These are phyloP conservation scores for Saccopteryx leptura DNA, from an alignment of 2,113 vertebrate species.

Conservation along the genomic window DNA sequence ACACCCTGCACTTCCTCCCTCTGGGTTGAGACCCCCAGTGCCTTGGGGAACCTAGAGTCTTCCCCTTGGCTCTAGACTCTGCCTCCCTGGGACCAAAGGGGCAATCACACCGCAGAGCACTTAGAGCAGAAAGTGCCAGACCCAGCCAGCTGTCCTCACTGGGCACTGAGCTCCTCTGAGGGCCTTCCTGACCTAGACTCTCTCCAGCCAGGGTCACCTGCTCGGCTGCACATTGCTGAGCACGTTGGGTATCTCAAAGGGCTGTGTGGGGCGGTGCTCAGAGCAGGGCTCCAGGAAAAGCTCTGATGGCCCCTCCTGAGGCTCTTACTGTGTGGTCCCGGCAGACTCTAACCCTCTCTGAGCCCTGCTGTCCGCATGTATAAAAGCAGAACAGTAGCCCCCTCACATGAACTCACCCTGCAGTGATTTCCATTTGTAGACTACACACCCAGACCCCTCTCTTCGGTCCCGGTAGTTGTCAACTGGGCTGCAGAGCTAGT, in stretches of 20 bases:
- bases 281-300: too few species aligned
- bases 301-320: background rate
- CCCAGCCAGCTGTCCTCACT: background rate
- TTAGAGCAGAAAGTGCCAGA: background rate
- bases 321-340: background rate
- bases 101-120: background rate
- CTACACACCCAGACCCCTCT: too few species aligned
- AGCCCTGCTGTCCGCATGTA: background rate
- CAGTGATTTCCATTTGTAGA: rapidly evolving
- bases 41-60: background rate
- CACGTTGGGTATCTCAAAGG: background rate
- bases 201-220: background rate
- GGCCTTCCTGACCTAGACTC: background rate
- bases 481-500: background rate
- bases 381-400: background rate
- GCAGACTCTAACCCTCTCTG: background rate
- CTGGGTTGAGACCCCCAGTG: background rate
- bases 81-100: rapidly evolving
- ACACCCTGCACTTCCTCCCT: rapidly evolving
- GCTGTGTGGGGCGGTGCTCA: rapidly evolving
- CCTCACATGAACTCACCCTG: background rate
- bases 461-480: background rate
- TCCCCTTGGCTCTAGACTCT: background rate
- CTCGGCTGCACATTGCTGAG: background rate
- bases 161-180: background rate